Base-by-base conservation (phyloP, 2,888 invertebrate genomes). In the Anthophora plumipes region DNA sequence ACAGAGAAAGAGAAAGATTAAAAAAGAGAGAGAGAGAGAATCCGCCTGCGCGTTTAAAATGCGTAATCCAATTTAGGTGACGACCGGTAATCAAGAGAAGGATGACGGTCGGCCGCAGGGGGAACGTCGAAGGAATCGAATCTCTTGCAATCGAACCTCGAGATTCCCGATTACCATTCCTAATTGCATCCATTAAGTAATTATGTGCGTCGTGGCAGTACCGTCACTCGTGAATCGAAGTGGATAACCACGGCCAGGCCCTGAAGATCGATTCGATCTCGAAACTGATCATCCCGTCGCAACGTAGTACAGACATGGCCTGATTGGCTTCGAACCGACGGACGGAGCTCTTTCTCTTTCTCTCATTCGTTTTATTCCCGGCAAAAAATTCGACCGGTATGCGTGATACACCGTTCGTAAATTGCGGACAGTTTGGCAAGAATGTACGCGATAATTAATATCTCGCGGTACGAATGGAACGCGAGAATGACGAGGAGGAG, bases 101-200 rank as follows among this genome's bases (percentile, higher is more conserved):
- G 60, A 64, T 73, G 31, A 31, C 57, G 41, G 22, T 22, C 25
- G 1, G 43, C 25, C 20, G 12, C 43, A 17, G 37, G 41, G 3
- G 22, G 25, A 20, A 11, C 52, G 17, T 59, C n/a, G 43, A 74
- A 68, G 61, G 66, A 80, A 73, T 77, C 67, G 66, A 43, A 52
- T 66, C 54, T 41, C 43, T 50, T 17, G 70, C 75, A 75, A 80
- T 80, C 85, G 77, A 64, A 73, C 52, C 31, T 31, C 31, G 50
- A 46, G 77, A 74, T 80, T 69, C 64, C 43, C 75, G 64, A 89
- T 87, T 82, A 81, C 82, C 84, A 84, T 83, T 77, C 75, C 84
- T 89, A 88, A 88, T 89, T 88, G 82, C 84, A 67, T 82, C 81
- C 72, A 84, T 88, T 82, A 84, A 71, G 82, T 68, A 77, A 82